Conservation (phyloP, 2,888 invertebrate species). For the Cybosia mesomella region DNA sequence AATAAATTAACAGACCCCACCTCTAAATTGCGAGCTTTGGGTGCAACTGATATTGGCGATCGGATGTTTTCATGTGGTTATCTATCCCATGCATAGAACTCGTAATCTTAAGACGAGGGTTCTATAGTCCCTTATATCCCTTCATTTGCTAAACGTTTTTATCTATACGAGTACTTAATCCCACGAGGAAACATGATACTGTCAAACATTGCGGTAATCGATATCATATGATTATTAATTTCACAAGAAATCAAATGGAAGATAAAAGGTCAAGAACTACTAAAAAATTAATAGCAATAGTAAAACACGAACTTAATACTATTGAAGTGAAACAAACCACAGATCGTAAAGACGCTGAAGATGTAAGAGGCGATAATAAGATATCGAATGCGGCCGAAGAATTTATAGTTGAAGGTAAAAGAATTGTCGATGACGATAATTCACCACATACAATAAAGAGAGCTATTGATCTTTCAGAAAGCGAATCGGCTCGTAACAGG, state of each 20-base stretch:
- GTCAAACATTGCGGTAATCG: conserved; percentile 23
- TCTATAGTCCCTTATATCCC: not conserved
- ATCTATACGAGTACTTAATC: not conserved
- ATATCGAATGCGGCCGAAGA: conserved; percentile 71
- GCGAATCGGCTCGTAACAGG: conserved; percentile 85
- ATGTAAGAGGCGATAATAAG: conserved; percentile 81
- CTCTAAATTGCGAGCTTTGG: too few species aligned
- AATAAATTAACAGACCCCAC: too few species aligned
- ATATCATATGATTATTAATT: conserved; percentile 21
- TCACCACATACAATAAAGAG: conserved; percentile 83
- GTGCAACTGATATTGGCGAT: too few species aligned
- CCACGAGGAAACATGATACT: conserved; percentile 17
- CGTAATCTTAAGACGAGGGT: too few species aligned
- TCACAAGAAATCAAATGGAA: conserved; percentile 37
- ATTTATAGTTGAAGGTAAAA: conserved; percentile 76
- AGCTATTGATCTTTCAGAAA: conserved; percentile 85
- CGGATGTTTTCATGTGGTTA: too few species aligned
- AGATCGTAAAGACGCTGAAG: conserved; percentile 68
- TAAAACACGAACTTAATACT: conserved; percentile 55
- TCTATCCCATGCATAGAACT: too few species aligned
- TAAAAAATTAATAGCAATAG: conserved; percentile 45
- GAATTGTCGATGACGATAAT: conserved; percentile 78
- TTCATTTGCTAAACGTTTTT: not conserved
- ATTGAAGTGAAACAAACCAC: conserved; percentile 62
- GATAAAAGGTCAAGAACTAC: conserved; percentile 40